Percentiles rank a stretch among this genome's conserved stretches.
phyloP scores from a whole-genome alignment of 2,113 vertebrate species.

The Acanthochromis polyacanthus region DNA sequence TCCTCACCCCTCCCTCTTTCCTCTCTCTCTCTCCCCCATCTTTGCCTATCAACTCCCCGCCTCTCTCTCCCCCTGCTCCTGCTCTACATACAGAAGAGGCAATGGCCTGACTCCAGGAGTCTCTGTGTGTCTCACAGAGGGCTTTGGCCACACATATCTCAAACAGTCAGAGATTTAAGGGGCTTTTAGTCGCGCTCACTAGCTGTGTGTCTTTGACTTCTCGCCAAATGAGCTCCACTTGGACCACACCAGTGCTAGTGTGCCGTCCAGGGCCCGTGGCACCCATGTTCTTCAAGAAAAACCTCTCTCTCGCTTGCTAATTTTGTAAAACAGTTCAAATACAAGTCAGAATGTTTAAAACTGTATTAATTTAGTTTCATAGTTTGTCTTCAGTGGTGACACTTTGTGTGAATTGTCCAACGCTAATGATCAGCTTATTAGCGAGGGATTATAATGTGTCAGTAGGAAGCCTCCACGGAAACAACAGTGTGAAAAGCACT shows the following conservation, averaged over 20 bases:
- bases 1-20: conserved; percentile 49
- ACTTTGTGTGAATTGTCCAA: conserved; percentile 35
- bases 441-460: conserved; percentile 40
- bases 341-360: background rate
- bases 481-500: conserved; percentile 30
- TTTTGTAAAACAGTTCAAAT: background rate
- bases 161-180: conserved; percentile 67
- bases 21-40: conserved; percentile 9
- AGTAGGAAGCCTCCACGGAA: conserved; percentile 19
- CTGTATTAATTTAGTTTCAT: background rate
- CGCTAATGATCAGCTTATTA: conserved; percentile 52
- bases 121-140: conserved; percentile 48
- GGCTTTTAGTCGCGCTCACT: conserved; percentile 54
- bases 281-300: conserved; percentile 8
- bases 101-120: conserved; percentile 73
- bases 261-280: conserved; percentile 16
- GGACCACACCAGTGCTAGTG: conserved; percentile 13
- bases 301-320: background rate
- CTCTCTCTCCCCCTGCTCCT: conserved; percentile 22
- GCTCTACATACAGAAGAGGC: conserved; percentile 79
- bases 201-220: conserved; percentile 50
- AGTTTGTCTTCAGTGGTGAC: conserved; percentile 5
- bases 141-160: conserved; percentile 64
- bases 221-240: conserved; percentile 53
- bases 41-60: conserved; percentile 21